Base-by-base conservation (phyloP, 2,888 invertebrate species). In the Eulithis testata region DNA sequence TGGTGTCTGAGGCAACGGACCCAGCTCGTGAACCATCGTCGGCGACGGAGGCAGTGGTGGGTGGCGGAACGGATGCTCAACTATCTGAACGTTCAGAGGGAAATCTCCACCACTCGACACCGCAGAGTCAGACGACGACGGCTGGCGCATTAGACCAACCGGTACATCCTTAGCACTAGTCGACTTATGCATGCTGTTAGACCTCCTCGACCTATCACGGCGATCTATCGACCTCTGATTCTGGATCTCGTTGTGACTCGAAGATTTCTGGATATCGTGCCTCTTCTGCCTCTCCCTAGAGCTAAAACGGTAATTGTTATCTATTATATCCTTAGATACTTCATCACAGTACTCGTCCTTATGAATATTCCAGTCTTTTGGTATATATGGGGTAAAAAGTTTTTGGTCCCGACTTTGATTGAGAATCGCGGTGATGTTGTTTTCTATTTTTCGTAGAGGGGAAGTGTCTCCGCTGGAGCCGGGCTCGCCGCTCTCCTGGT, bases 101-200 rank as follows among this genome's bases (percentile, higher is more conserved):
- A 95, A 95, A 77, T 95, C 95, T 27, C 94, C 94, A 4, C 93
- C 90, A 71, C 93, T 93, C 4, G 93, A 93, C 4, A 93, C 92
- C 1, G 93, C 93, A 1, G 93, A 93, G 73, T 93, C 93, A 3
- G 93, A 93, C 0, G 93, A 93, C 12, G 93, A 93, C 7, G 92
- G 91, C 75, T 93, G 93, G 37, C 93, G 90, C 80, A 94, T 90
- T 74, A 95, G 88, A 58, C 94, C 90, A 12, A 94, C 93, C 31
- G 94, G 90, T 92, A 95, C 95, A 80, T 96, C 96, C 83, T 96
- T 96, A 66, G 96, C 95, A 82, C 96, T 96, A 77, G 96, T 95
- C 12, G 96, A 96, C 83, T 96, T 96, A 80, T 96, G 96, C 84
- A 96, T 96, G 73, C 96, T 95, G 76, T 95, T 94, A 36, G 94